Conservation (phyloP, 2,113 vertebrate genomes). For the Brevimyrus niger region DNA sequence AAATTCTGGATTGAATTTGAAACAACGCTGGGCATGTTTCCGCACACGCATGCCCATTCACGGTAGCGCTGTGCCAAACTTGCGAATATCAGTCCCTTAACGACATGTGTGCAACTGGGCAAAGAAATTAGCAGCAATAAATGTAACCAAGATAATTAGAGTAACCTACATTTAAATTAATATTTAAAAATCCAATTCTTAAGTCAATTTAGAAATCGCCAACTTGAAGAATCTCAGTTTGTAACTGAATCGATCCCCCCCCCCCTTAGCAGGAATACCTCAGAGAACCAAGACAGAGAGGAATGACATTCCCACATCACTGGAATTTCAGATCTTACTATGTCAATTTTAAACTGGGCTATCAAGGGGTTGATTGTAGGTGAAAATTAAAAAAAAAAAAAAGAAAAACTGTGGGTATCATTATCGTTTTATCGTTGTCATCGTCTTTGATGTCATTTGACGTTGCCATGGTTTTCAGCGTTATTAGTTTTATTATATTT, state of each 20-base stretch:
- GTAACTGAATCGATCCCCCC: background rate
- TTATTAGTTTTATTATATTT: slow-evolving; percentile 6
- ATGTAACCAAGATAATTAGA: background rate
- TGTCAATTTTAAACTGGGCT: background rate
- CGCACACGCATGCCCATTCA: background rate
- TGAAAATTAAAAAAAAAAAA: background rate
- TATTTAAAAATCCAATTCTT: background rate
- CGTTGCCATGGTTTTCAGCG: background rate
- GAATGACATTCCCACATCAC: background rate
- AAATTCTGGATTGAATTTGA: background rate
- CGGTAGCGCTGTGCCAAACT: background rate
- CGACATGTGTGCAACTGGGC: background rate
- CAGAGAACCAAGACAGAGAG: background rate
- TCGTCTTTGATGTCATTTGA: background rate
- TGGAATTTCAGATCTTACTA: background rate
- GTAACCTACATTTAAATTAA: background rate
- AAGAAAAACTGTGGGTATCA: background rate
- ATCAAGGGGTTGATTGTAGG: background rate
- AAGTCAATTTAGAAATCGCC: background rate
- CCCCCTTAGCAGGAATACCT: background rate
- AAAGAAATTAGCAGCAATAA: background rate
- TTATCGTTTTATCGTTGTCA: background rate
- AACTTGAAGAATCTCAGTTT: background rate
- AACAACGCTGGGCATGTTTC: background rate
- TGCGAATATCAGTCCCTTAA: background rate